Conservation (phyloP, 2,113 vertebrate genomes). For the Sphyrna mokarran region DNA sequence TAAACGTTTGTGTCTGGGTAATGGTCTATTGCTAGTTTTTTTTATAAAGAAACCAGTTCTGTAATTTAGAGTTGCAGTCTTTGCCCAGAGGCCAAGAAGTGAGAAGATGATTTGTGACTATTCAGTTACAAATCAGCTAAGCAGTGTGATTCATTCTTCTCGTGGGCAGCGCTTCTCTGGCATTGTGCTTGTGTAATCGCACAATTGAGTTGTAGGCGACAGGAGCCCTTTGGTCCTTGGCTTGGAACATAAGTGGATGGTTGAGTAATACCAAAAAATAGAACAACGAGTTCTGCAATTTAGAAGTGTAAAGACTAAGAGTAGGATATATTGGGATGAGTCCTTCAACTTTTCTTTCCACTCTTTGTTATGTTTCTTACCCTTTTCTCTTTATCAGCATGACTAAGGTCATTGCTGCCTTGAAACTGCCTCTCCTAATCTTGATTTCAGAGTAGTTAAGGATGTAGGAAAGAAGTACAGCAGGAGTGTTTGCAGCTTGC, state of each 20-base stretch:
- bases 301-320: neutral
- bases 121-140: neutral
- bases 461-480: neutral
- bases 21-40: neutral
- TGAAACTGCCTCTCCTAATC: neutral
- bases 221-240: neutral
- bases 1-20: neutral
- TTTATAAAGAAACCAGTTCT: neutral
- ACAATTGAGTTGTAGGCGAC: neutral
- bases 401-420: neutral
- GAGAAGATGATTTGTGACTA: neutral
- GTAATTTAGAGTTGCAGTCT: neutral
- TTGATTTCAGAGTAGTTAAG: neutral
- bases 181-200: neutral
- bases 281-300: neutral
- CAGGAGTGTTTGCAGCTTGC: neutral
- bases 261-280: neutral
- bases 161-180: neutral
- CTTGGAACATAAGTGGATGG: too few relatives aligned
- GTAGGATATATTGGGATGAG: neutral
- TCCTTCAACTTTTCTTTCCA: conserved; percentile 5
- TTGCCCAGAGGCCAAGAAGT: neutral
- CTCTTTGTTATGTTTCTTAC: neutral
- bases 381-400: neutral
- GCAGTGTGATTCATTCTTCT: neutral